Evolutionary conservation across 2,888 invertebrate genomes (phyloP), one percentile per base, ranked within the genome.

Genomic region (Clepsis dumicolana): DNA sequence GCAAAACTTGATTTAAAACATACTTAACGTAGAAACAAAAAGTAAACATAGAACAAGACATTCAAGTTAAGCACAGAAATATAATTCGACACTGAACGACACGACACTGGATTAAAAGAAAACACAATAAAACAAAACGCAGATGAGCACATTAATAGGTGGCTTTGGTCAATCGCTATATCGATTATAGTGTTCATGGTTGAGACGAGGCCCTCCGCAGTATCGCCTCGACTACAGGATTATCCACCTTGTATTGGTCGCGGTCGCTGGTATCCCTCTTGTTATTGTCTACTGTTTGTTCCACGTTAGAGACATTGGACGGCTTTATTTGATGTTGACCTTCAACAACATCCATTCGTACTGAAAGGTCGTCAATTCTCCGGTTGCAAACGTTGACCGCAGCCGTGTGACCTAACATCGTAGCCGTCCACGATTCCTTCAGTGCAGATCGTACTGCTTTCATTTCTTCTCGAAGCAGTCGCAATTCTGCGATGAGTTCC

Each of bases 401-500:
- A 21, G 48, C 21, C 3, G 18, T 21, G 48, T 4, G 48, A 21
- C 8, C 10, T n/a, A 12, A 12, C 12, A 48, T 21, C 12, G 21
- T n/a, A 12, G 48, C 48, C 8, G 21, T 12, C 48, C 48, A 21
- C 2, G 48, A 21, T 21, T 48, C 48, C 48, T 48, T 18, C 12
- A 48, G 18, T 48, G 21, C 48, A 48, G 21, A 12, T 12, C 48
- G 48, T 21, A 48, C 18, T 21, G 48, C 48, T 48, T 48, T 48
- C 48, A 48, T 48, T 48, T 48, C 48, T 48, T 48, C 48, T 4
- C 48, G 48, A 21, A 48, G 21, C 0, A 48, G 21, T 21, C 21
- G 48, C 21, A 48, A 12, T 48, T 48, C 48, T 48, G 48, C 3
- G 48, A 48, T n/a, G 4, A 48, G 48, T 48, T 21, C 48, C 21